Percentiles rank a stretch among this genome's conserved stretches.
phyloP scores from a whole-genome alignment of 1,140 invertebrate species.

The Acyrthosiphon pisum region DNA sequence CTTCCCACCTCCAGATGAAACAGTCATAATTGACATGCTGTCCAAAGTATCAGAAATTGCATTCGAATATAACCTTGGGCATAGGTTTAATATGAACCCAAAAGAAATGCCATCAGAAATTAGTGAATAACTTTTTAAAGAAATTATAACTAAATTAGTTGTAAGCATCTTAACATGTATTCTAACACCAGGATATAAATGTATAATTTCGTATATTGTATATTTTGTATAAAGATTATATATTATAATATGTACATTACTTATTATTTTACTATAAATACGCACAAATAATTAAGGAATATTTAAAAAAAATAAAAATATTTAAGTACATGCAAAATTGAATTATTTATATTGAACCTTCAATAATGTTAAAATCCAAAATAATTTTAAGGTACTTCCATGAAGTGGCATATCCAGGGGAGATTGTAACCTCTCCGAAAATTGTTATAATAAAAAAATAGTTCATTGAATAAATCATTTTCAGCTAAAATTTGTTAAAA shows the following conservation, averaged over 20 bases:
- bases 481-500: too few relatives aligned
- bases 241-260: background rate
- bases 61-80: constrained; percentile 32
- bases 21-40: background rate
- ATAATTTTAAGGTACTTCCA: background rate
- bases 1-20: background rate
- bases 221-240: background rate
- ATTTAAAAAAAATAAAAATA: background rate
- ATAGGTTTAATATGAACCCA: constrained; percentile 4
- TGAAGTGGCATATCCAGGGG: too few relatives aligned
- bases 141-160: background rate
- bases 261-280: background rate
- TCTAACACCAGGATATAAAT: background rate
- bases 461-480: too few relatives aligned
- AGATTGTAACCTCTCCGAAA: too few relatives aligned
- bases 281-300: background rate
- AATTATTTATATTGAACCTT: background rate
- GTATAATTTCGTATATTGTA: background rate
- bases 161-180: background rate
- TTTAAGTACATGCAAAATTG: background rate
- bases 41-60: background rate
- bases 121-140: background rate
- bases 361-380: background rate
- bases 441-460: too few relatives aligned
- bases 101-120: background rate